Percentiles rank a stretch among this genome's conserved stretches.
Conservation (phyloP, 2,888 invertebrate genomes). For the Acanthosoma haemorrhoidale region DNA sequence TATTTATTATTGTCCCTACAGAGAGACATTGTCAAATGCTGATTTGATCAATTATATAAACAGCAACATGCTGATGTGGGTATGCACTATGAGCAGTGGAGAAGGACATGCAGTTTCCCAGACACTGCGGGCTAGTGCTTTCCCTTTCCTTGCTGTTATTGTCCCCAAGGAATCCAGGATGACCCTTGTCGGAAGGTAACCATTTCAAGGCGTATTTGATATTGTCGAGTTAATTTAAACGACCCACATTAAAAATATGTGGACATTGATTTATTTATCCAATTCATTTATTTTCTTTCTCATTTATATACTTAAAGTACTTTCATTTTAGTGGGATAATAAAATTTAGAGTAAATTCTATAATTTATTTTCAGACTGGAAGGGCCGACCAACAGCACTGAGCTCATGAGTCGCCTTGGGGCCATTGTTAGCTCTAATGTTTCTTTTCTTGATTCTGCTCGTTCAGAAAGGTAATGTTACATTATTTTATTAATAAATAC, state of each 20-base stretch:
- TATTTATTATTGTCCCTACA: slow-evolving; percentile 45
- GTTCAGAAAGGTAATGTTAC: slow-evolving; percentile 67
- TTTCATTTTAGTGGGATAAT: no score
- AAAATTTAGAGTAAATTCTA: no score
- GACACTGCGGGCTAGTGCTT: slow-evolving; percentile 72
- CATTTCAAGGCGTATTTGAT: not conserved
- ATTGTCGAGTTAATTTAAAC: not conserved
- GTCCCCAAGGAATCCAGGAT: slow-evolving; percentile 85
- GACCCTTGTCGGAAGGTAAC: slow-evolving; percentile 75
- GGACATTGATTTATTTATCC: not conserved
- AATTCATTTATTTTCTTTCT: no score
- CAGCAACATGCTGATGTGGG: slow-evolving; percentile 82
- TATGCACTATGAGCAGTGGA: slow-evolving; percentile 77
- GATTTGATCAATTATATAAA: slow-evolving; percentile 77
- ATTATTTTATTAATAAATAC: no score
- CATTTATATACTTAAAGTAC: no score
- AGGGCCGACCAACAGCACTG: slow-evolving; percentile 68
- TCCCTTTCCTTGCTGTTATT: slow-evolving; percentile 84
- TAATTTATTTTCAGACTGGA: slow-evolving; percentile 59
- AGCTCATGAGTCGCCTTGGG: slow-evolving; percentile 65
- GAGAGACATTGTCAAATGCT: slow-evolving; percentile 63
- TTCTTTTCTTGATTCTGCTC: slow-evolving; percentile 74
- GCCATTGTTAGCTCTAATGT: slow-evolving; percentile 81
- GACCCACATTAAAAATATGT: not conserved
- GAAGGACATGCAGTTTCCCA: slow-evolving; percentile 92